phyloP scores from a whole-genome alignment of 2,888 invertebrate genomes.

The Cataglyphis albicans region DNA sequence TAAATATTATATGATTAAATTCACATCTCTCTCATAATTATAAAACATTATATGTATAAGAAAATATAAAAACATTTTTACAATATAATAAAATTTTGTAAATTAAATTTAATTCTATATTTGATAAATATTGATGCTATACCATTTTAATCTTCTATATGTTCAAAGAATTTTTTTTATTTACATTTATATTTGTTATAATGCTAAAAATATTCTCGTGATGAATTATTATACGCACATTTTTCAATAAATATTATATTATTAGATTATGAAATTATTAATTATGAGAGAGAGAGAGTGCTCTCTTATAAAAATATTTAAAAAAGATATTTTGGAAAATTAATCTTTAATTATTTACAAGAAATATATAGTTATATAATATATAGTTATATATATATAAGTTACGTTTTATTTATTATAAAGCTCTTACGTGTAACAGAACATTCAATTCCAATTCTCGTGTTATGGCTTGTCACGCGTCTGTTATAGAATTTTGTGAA shows the following conservation, averaged over 20 bases:
- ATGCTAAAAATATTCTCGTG: background rate
- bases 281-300: background rate
- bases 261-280: background rate
- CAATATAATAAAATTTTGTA: background rate
- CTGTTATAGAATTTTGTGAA: conserved; percentile 36
- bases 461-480: conserved; percentile 21
- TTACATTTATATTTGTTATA: background rate
- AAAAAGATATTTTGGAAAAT: conserved; percentile 1
- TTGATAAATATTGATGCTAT: background rate
- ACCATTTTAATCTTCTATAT: background rate
- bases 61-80: background rate
- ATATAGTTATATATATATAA: background rate
- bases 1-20: background rate
- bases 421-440: background rate
- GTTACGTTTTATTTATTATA: background rate
- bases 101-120: background rate
- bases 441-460: background rate
- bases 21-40: too few species aligned
- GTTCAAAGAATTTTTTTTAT: background rate
- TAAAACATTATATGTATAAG: background rate
- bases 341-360: background rate
- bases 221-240: background rate
- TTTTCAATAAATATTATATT: background rate
- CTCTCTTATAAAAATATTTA: background rate
- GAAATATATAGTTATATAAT: too few species aligned